Evolutionary conservation across 2,888 invertebrate genomes (phyloP), one percentile per base, ranked within the genome.

Genomic region (Pimpla rufipes): DNA sequence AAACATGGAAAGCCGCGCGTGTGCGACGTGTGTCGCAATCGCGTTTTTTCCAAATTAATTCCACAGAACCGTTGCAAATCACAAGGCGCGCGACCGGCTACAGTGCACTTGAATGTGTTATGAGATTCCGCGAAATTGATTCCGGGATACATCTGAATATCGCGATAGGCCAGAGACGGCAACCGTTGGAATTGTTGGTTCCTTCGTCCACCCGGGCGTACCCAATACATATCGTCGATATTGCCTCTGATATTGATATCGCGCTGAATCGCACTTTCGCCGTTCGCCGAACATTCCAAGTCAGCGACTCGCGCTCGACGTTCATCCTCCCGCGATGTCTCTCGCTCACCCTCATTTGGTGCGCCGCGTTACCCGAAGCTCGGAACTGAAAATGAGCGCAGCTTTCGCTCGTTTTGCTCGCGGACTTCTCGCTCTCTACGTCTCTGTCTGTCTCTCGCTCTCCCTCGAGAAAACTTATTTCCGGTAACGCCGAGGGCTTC

Each of bases 401-500:
- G 16, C 57, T 37, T 59, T 59, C 62, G 11, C 45, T 52, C 76
- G 40, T 79, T 84, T 66, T 29, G n/a, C 70, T 47, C 59, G 45
- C 71, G 62, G 57, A 35, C 40, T 42, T 42, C 70, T 47, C n/a
- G 11, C 47, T 42, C 42, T 42, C 42, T 42, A 2, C 7, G 11
- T 5, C 42, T 42, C 29, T 5, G 29, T 29, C 29, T 29, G 29
- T 29, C 29, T 29, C 35, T 35, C 59, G n/a, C 16, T 59, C 16
- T 5, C 59, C 8, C 29, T 76, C 77, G 40, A 79, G 85, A 79
- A 86, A 87, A 87, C 85, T 86, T 87, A 86, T 87, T 89, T 88
- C 87, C 79, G 81, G 75, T 84, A 83, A 86, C 81, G 82, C 83
- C 85, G 87, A 86, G 86, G 86, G 88, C 88, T 90, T 90, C 89